A percentile compares a stretch with the other conserved stretches of the same genome.
Evolutionary conservation across 2,797 vertebrate species (phyloP).

Genomic region (Spondyliosoma cantharus): DNA sequence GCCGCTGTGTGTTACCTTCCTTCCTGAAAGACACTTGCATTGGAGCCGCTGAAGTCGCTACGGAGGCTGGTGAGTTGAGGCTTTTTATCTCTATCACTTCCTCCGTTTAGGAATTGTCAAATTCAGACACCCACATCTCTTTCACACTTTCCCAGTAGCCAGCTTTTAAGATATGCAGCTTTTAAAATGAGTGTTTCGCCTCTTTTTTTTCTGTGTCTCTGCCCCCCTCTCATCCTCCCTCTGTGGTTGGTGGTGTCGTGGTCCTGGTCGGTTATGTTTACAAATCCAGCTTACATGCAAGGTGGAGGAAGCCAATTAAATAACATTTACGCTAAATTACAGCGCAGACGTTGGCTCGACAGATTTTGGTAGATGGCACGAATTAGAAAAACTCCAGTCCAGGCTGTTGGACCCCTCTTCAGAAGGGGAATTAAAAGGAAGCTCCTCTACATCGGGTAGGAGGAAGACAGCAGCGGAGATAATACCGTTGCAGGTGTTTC

Average conservation of each 20-base stretch:
- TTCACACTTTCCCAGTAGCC: fast-evolving
- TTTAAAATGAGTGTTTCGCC: constrained; percentile 38
- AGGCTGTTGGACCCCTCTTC: constrained; percentile 15
- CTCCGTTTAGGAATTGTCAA: not conserved
- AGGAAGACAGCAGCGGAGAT: constrained; percentile 45
- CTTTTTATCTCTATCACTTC: not conserved
- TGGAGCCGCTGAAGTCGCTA: constrained; percentile 54
- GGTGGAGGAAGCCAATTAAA: constrained; percentile 39
- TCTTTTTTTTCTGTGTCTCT: constrained; percentile 42
- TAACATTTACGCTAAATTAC: constrained; percentile 19
- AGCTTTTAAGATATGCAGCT: not conserved
- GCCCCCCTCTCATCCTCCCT: constrained; percentile 46
- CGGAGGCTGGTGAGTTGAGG: constrained; percentile 58
- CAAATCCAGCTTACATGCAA: constrained; percentile 48
- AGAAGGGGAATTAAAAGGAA: constrained; percentile 46
- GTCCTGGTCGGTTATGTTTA: constrained; percentile 73
- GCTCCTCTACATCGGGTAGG: constrained; percentile 18
- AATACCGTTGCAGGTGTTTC: constrained; percentile 73
- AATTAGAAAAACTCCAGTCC: not conserved
- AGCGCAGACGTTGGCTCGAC: not conserved
- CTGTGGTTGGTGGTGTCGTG: constrained; percentile 55
- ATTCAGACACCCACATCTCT: not conserved
- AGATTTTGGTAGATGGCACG: constrained; percentile 3
- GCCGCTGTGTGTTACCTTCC: constrained; percentile 78
- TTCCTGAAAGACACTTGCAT: constrained; percentile 75